phyloP scores from a whole-genome alignment of 2,113 vertebrate genomes.

The Psophia crepitans region DNA sequence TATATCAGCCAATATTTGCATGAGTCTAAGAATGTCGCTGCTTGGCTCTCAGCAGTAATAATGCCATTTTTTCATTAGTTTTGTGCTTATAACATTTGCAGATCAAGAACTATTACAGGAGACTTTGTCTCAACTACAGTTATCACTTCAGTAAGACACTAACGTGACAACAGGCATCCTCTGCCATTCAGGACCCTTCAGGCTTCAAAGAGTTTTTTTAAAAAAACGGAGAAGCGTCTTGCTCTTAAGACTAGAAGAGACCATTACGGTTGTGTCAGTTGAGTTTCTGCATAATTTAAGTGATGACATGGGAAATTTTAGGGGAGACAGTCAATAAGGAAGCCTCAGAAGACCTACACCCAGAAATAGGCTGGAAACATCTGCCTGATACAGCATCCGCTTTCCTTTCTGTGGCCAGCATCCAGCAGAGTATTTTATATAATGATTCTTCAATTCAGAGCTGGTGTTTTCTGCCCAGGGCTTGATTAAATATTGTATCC shows the following conservation, averaged over 20 bases:
- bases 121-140: neutral
- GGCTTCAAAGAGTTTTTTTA: neutral
- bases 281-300: neutral
- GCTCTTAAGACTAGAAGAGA: neutral
- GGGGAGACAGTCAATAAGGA: neutral
- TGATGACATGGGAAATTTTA: neutral
- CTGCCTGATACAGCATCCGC: neutral
- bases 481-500: neutral
- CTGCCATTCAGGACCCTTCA: neutral
- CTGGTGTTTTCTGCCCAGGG: neutral
- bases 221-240: neutral
- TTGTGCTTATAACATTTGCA: neutral
- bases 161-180: neutral
- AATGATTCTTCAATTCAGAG: neutral
- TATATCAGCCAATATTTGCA: neutral
- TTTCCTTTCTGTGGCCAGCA: neutral
- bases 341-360: neutral
- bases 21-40: neutral
- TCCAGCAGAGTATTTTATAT: neutral
- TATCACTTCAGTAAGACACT: neutral
- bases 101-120: neutral
- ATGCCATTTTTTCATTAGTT: neutral
- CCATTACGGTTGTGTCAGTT: neutral
- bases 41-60: neutral
- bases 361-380: neutral